Evolutionary conservation across 2,113 vertebrate genomes (phyloP).

Genomic region (Pristiophorus japonicus): DNA sequence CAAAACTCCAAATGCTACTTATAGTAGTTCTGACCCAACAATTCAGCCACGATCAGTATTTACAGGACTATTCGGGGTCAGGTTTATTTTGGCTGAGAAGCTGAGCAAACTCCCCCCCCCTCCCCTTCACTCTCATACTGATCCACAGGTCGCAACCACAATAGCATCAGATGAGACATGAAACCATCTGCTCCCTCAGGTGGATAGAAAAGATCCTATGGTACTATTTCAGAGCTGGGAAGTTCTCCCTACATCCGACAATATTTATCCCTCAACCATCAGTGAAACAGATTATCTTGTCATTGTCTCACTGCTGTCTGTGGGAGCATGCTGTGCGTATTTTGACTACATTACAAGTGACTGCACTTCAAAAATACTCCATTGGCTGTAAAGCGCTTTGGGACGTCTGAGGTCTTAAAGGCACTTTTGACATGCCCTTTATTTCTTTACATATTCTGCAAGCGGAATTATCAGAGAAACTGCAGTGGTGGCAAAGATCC

Average conservation of each 20-base stretch:
- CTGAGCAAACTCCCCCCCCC: not conserved
- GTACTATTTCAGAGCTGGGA: not conserved
- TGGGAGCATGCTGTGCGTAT: not conserved
- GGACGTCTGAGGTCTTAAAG: too few relatives aligned
- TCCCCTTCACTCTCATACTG: not conserved
- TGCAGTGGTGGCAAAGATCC: too few relatives aligned
- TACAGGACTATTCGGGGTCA: not conserved
- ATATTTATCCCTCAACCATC: not conserved
- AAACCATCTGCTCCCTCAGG: too few relatives aligned
- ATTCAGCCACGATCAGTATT: not conserved
- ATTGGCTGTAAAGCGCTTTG: not conserved
- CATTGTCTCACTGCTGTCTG: not conserved
- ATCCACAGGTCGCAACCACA: not conserved
- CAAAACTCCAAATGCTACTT: not conserved
- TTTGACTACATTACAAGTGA: not conserved
- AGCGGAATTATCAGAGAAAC: too few relatives aligned
- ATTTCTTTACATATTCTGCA: too few relatives aligned
- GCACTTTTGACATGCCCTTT: too few relatives aligned
- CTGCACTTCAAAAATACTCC: not conserved
- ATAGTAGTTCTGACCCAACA: not conserved
- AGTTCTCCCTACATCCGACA: not conserved
- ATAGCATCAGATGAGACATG: too few relatives aligned
- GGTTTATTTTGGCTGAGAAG: not conserved
- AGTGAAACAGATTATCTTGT: not conserved
- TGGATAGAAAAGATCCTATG: too few relatives aligned